Conservation (phyloP, 2,888 invertebrate genomes). For the Campoplex nolae region DNA sequence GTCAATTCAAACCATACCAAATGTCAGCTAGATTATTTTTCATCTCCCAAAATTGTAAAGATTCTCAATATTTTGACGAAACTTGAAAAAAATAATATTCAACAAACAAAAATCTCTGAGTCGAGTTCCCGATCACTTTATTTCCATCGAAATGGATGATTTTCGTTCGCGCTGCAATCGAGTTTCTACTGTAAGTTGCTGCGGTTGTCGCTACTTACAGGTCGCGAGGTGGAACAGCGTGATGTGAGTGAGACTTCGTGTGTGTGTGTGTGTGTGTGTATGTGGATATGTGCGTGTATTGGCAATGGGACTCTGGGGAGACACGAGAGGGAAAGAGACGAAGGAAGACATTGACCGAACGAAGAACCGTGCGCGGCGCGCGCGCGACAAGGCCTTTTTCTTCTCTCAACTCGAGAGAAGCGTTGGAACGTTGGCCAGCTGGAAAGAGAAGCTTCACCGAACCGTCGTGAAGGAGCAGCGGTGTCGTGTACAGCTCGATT, state of each 20-base stretch:
- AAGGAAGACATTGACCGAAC: constrained; percentile 84
- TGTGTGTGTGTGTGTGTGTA: constrained; percentile 26
- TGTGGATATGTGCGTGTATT: constrained; percentile 16
- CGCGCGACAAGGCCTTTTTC: constrained; percentile 79
- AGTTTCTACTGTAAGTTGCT: constrained; percentile 32
- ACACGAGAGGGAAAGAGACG: constrained; percentile 72
- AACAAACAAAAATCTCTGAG: background rate
- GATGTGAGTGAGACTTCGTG: constrained; percentile 11
- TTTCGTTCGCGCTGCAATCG: background rate
- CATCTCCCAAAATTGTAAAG: background rate
- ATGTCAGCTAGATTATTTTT: background rate
- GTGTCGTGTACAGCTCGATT: constrained; percentile 21
- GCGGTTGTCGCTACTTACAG: constrained; percentile 45
- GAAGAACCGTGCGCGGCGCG: constrained; percentile 75
- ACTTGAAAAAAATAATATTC: background rate
- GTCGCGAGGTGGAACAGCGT: constrained; percentile 35
- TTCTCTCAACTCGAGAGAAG: constrained; percentile 35
- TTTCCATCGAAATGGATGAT: background rate
- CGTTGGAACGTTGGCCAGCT: constrained; percentile 77
- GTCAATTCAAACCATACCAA: background rate
- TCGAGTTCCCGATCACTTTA: background rate
- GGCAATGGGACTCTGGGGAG: constrained; percentile 28
- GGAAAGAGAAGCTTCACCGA: constrained; percentile 23
- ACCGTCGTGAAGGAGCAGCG: constrained; percentile 33
- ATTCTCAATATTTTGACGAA: background rate